A percentile compares a stretch with the other conserved stretches of the same genome.
phyloP scores from a whole-genome alignment of 2,113 vertebrate genomes.

The Hepsetus odoe region DNA sequence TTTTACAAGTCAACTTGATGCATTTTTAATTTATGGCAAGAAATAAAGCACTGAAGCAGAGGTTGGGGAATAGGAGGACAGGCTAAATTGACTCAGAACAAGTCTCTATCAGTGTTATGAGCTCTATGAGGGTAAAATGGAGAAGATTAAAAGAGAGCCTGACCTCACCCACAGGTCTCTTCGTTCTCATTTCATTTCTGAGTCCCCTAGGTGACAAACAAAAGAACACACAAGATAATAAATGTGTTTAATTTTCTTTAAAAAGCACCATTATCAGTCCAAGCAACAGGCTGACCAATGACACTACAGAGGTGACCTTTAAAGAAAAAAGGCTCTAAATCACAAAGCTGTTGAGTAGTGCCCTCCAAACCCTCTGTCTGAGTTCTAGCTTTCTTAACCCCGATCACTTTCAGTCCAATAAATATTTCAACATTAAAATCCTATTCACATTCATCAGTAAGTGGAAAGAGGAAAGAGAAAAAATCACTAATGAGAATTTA shows the following conservation, averaged over 20 bases:
- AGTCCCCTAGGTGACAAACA: background rate
- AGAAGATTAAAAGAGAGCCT: constrained; percentile 23
- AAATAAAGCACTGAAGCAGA: constrained; percentile 66
- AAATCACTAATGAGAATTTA: constrained; percentile 57
- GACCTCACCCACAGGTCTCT: background rate
- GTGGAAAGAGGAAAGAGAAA: too few relatives aligned
- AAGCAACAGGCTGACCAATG: background rate
- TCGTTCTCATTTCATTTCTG: background rate
- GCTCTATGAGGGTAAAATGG: constrained; percentile 13
- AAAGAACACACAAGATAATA: background rate
- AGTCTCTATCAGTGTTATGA: constrained; percentile 44
- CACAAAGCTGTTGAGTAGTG: too few relatives aligned
- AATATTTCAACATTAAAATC: constrained; percentile 51
- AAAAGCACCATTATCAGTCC: background rate
- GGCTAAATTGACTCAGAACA: constrained; percentile 62
- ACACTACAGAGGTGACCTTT: background rate
- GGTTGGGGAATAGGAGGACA: constrained; percentile 55
- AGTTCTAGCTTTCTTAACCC: constrained; percentile 27
- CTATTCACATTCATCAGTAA: constrained; percentile 58
- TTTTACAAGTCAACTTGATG: constrained; percentile 70
- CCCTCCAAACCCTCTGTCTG: background rate
- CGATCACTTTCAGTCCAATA: constrained; percentile 32
- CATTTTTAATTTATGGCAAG: constrained; percentile 74
- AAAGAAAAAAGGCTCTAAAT: background rate
- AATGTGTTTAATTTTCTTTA: background rate